Conservation (phyloP, 2,113 vertebrate species). For the Progne subis region DNA sequence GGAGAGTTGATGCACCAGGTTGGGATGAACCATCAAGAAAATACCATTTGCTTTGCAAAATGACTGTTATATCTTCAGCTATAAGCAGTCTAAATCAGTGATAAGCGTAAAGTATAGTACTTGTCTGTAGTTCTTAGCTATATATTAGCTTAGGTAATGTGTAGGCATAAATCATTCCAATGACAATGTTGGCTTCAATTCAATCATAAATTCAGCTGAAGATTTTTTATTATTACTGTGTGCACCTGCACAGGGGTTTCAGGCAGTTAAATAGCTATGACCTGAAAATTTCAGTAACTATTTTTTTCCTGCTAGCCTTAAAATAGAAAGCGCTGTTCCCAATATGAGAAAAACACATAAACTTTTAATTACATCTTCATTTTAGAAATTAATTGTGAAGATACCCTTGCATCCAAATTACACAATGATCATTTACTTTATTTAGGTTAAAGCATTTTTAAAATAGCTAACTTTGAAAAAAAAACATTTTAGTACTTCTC, state of each 20-base stretch:
- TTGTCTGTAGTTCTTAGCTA: background rate
- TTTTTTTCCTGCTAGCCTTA: background rate
- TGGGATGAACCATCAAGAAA: background rate
- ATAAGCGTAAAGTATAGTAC: background rate
- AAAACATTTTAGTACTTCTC: background rate
- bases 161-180: background rate
- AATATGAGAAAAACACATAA: background rate
- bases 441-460: background rate
- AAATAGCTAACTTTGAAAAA: background rate
- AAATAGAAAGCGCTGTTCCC: background rate
- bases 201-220: background rate
- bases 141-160: background rate
- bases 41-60: background rate
- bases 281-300: background rate
- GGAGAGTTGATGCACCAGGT: background rate
- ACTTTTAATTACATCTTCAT: background rate
- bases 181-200: background rate
- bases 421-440: background rate
- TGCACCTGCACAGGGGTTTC: background rate
- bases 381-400: background rate
- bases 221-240: background rate
- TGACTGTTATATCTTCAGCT: background rate
- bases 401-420: background rate
- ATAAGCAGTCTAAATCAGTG: background rate
- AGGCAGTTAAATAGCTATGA: background rate